phyloP scores from a whole-genome alignment of 2,797 vertebrate species.

The Centropyge bicolor region DNA sequence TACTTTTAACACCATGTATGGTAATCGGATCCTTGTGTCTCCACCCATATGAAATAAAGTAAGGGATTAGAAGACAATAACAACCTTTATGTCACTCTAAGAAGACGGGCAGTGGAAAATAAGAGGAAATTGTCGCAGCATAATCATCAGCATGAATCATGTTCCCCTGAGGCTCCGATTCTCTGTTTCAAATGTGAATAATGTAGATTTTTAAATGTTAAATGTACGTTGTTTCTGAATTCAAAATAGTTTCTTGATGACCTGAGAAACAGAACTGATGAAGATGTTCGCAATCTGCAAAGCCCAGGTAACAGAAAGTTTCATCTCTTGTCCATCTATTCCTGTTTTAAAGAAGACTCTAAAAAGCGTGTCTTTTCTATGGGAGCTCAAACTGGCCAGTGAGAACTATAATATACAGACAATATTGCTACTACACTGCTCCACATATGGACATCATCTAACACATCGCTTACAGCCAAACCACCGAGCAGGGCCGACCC shows the following conservation, averaged over 20 bases:
- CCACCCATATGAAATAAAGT: constrained; percentile 15
- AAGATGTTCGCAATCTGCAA: constrained; percentile 2
- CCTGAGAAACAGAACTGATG: constrained; percentile 11
- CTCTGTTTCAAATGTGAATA: not conserved
- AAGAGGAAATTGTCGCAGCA: constrained; percentile 26
- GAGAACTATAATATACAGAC: not conserved
- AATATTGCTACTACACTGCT: not conserved
- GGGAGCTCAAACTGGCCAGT: too few relatives aligned
- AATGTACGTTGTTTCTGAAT: not conserved
- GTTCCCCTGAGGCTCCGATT: not conserved
- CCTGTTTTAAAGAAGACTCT: too few relatives aligned
- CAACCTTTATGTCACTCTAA: constrained; percentile 4
- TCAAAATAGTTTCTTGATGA: not conserved
- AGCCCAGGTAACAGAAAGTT: too few relatives aligned
- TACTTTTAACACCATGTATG: not conserved
- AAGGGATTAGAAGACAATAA: constrained; percentile 20
- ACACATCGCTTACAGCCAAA: constrained; percentile 30
- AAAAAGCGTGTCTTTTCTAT: constrained; percentile 6
- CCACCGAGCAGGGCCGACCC: constrained; percentile 30
- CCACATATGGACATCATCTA: constrained; percentile 28
- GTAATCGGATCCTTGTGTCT: constrained; percentile 24
- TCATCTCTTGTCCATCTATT: too few relatives aligned
- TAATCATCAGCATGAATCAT: constrained; percentile 11
- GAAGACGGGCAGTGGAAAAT: constrained; percentile 1
- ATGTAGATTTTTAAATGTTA: not conserved